Evolutionary conservation across 2,888 invertebrate genomes (phyloP).

Genomic region (Heteropelma amictum): DNA sequence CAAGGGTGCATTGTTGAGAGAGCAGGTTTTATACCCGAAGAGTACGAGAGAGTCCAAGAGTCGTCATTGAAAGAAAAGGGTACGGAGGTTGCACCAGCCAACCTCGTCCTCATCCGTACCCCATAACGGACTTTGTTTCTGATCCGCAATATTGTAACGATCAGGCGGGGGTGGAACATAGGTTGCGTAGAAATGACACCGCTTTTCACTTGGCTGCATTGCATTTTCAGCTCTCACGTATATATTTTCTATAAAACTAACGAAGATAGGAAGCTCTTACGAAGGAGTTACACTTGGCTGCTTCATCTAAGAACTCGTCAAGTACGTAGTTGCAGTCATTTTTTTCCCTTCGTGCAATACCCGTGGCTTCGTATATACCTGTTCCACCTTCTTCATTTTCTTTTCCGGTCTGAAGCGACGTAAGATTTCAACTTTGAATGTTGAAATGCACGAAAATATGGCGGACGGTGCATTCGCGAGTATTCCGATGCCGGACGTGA

Average conservation of each 20-base stretch:
- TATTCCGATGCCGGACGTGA: constrained; percentile 29
- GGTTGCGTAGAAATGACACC: constrained; percentile 26
- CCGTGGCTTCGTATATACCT: constrained; percentile 58
- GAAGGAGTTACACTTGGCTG: constrained; percentile 75
- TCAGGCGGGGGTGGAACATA: constrained; percentile 38
- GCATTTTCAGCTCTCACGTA: not conserved
- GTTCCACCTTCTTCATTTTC: constrained; percentile 58
- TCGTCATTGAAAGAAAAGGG: constrained; percentile 30
- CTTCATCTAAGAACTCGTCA: constrained; percentile 70
- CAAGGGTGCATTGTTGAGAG: constrained; percentile 19
- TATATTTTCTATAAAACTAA: constrained; percentile 15
- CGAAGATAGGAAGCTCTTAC: constrained; percentile 52
- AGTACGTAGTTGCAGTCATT: constrained; percentile 73
- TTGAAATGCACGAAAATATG: not conserved
- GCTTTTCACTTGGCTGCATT: constrained; percentile 17
- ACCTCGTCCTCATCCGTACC: constrained; percentile 26
- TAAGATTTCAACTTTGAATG: not conserved
- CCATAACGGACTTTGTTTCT: constrained; percentile 52
- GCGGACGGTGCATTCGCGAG: not conserved
- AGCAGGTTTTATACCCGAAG: not conserved
- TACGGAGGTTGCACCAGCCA: constrained; percentile 46
- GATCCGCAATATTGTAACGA: constrained; percentile 50
- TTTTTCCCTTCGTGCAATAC: no score
- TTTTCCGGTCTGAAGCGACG: constrained; percentile 41
- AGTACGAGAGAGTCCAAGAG: not conserved